These are phyloP conservation scores for Samia ricini DNA, from an alignment of 1,140 invertebrate genomes.

Conservation along the genomic window DNA sequence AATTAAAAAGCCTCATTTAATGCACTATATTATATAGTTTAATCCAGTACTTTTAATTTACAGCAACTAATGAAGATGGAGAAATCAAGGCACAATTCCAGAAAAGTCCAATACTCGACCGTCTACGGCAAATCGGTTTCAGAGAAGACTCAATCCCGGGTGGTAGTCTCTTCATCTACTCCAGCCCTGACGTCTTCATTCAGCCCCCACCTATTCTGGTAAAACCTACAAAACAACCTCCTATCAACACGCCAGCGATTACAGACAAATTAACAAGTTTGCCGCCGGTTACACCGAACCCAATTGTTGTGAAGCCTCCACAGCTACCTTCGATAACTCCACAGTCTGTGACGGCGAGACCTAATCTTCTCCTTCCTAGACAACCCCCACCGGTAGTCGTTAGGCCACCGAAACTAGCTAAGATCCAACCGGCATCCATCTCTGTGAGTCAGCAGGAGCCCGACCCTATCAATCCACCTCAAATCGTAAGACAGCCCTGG, in stretches of 20 bases:
- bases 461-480: slow-evolving; percentile 32
- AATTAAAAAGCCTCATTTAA: too few relatives aligned
- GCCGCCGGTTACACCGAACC: slow-evolving; percentile 36
- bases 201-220: slow-evolving; percentile 52
- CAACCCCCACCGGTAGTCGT: slow-evolving; percentile 41
- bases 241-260: slow-evolving; percentile 42
- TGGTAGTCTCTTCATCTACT: slow-evolving; percentile 41
- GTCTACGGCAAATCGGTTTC: slow-evolving; percentile 37
- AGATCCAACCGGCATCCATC: slow-evolving; percentile 42
- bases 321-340: slow-evolving; percentile 34
- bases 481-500: slow-evolving; percentile 37
- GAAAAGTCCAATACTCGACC: slow-evolving; percentile 18
- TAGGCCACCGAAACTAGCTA: slow-evolving; percentile 31
- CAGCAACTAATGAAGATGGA: slow-evolving; percentile 45
- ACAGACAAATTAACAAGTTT: slow-evolving; percentile 36
- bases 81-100: slow-evolving; percentile 29
- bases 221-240: slow-evolving; percentile 28
- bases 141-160: slow-evolving; percentile 38
- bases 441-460: slow-evolving; percentile 34
- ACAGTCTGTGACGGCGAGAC: slow-evolving; percentile 40
- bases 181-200: slow-evolving; percentile 44
- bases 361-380: slow-evolving; percentile 29
- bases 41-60: too few relatives aligned
- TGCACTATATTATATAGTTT: too few relatives aligned
- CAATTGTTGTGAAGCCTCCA: slow-evolving; percentile 39